Base-by-base conservation (phyloP, 2,113 vertebrate genomes). In the Reinhardtius hippoglossoides region DNA sequence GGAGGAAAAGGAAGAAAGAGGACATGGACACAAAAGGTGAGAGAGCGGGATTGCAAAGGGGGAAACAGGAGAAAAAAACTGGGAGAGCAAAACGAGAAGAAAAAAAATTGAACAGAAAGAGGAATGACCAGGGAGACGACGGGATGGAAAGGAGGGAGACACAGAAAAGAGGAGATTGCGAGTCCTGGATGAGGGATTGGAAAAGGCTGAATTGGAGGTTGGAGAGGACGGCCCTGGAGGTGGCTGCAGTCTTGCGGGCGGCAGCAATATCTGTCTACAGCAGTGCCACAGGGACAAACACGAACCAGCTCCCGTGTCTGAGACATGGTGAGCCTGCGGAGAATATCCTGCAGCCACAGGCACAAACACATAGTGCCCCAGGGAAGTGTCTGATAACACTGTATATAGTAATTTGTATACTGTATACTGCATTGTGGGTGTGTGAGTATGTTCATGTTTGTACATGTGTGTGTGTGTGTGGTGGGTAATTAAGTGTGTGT, bases 201-300 rank as follows among this genome's bases (percentile, higher is more conserved):
- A 74, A 74, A 61, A 14, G 69, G 50, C 59, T 50, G 46, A 67
- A 81, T 72, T 58, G 31, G 60, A 81, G 74, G 57, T 59, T 23
- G 56, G 60, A 60, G 52, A 60, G 55, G 44, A 70, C 72, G 62
- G 59, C 68, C 82, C 74, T 50, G 61, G 77, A 87, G 83, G 63
- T 69, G 86, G 82, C 70, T 42, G 76, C 76, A 80, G 70, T 86
- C 63, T 81, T 61, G 31, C 56, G 21, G 65, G 72, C 86, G 83
- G 85, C 85, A 85, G 72, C 48, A 35, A 58, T 71, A 89, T 89
- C 80, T 56, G 74, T 87, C 79, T 63, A 58, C 72, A 80, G 64
- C 56, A 23, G 42, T 1, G 80, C 84, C 80, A 79, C 70, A 31
- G 83, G 88, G 81, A 44, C 63, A 82, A 87, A 88, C 69, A 78